Conservation (phyloP, 2,797 vertebrate species). For the Amniataba percoides region DNA sequence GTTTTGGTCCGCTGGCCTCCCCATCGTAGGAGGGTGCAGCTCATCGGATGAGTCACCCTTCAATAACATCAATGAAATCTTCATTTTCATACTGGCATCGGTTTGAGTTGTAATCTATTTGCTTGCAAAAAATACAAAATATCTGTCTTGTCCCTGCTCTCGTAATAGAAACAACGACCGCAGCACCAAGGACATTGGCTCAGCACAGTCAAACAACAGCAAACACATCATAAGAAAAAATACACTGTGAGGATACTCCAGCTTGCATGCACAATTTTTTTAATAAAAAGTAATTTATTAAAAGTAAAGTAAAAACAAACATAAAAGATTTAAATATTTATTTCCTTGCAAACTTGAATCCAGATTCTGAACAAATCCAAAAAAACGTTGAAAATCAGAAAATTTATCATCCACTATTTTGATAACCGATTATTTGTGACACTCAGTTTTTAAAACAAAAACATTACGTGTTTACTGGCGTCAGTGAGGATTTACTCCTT, state of each 20-base stretch:
- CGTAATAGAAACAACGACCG: not conserved
- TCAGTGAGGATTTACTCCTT: too few relatives aligned
- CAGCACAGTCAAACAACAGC: not conserved
- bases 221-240: not conserved
- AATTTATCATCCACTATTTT: too few relatives aligned
- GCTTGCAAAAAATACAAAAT: not conserved
- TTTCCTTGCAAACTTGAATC: not conserved
- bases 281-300: not conserved
- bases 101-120: conserved; percentile 33
- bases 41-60: conserved; percentile 64
- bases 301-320: not conserved
- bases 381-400: too few relatives aligned
- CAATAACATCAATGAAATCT: conserved; percentile 65
- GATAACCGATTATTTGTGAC: too few relatives aligned
- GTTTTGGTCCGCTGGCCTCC: conserved; percentile 54
- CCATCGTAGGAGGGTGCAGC: conserved; percentile 41
- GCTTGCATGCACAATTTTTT: not conserved
- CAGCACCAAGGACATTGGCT: conserved; percentile 23
- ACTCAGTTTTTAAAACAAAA: too few relatives aligned
- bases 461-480: too few relatives aligned
- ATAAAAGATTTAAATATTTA: not conserved
- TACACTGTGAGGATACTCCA: not conserved
- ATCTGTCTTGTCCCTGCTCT: conserved; percentile 6
- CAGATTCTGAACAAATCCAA: too few relatives aligned
- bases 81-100: conserved; percentile 57